These are phyloP conservation scores for Cinara cedri DNA, from an alignment of 2,888 invertebrate genomes.

Conservation along the genomic window DNA sequence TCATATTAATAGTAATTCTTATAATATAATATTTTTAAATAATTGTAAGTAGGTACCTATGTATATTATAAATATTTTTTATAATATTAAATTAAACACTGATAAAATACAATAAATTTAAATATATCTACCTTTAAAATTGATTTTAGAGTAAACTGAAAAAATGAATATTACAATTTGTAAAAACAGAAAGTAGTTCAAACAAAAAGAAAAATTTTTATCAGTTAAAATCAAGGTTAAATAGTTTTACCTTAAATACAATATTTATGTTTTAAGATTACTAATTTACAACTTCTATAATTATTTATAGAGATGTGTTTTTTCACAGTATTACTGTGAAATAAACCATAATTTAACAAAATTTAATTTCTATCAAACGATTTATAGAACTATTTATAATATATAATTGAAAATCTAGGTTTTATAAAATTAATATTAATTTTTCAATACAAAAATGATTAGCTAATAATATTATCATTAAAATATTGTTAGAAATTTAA, in stretches of 20 bases:
- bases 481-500: not conserved
- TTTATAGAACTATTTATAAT: too few species aligned
- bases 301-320: not conserved
- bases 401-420: too few species aligned
- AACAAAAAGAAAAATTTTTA: not conserved
- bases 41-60: not conserved
- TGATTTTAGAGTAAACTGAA: constrained; percentile 36
- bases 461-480: not conserved
- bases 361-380: too few species aligned
- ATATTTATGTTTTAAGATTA: not conserved
- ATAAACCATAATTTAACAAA: not conserved
- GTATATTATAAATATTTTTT: not conserved
- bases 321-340: not conserved
- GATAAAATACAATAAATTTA: constrained; percentile 22
- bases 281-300: not conserved
- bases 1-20: too few species aligned
- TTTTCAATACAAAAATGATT: not conserved
- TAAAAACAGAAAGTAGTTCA: not conserved
- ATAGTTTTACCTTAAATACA: not conserved
- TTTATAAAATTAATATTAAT: not conserved
- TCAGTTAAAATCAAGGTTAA: not conserved
- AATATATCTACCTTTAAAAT: constrained; percentile 50
- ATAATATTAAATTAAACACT: not conserved
- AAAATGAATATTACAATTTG: constrained; percentile 26
- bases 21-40: too few species aligned